Base-by-base conservation (phyloP, 2,888 invertebrate genomes). In the Lasioglossum pauxillum region DNA sequence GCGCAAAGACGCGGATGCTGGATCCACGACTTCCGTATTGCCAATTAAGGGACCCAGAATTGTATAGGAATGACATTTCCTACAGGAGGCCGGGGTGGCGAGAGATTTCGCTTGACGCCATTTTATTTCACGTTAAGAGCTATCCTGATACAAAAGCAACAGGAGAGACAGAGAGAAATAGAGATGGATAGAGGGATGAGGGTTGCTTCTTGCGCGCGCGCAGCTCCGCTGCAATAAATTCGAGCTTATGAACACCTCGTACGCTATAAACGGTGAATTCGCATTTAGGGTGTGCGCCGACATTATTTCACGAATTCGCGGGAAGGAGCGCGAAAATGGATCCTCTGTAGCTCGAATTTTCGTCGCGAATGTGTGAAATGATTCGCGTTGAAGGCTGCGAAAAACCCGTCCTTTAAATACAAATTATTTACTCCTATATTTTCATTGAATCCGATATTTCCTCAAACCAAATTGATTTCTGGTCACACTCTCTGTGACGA, bases 181-280 rank as follows among this genome's bases (percentile, higher is more conserved):
- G 19, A 12, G 44, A 49, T 27, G 19, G 35, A 27, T n/a, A 19
- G 57, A 57, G 57, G 19, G 10, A n/a, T 3, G n/a, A n/a, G n/a
- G 7, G n/a, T n/a, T 16, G 35, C 72, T 71, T 8, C n/a, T 71
- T 46, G 49, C 46, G 31, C 64, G 64, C 64, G 64, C 19, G 46
- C 16, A 74, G 57, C 60, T 73, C 81, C 38, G 38, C 7, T 57
- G 74, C 78, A 57, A 83, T 84, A 84, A 84, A 83, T 78, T 83
- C 69, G 44, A 78, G 64, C 78, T 83, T 75, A 64, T n/a, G 75
- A 84, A 44, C 84, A 53, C 60, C 75, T 53, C 23, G 41, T 38
- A 49, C 72, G 49, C 75, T 64, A 53, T 73, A 82, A 83, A 83
- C 53, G 60, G 60, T 49, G 83, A 69, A 80, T 81, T 81, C 83